These are phyloP conservation scores for Laodelphax striatellus DNA, from an alignment of 1,140 invertebrate species.

Conservation along the genomic window DNA sequence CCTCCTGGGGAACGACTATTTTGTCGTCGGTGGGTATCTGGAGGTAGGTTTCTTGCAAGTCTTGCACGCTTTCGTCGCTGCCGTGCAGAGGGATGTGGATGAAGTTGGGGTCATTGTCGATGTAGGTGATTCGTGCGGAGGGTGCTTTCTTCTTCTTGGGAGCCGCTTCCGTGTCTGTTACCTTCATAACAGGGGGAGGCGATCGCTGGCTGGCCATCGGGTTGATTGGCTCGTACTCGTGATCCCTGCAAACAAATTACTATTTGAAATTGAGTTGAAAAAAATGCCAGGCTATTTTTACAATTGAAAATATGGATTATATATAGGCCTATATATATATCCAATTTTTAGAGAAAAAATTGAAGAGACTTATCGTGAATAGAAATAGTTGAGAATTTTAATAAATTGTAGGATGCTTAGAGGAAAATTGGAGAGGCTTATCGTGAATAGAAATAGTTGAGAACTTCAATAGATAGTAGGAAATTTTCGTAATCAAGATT, in stretches of 20 bases:
- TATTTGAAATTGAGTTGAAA: neutral
- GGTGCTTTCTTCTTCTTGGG: constrained; percentile 4
- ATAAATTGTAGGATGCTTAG: too few relatives aligned
- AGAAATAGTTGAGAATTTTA: too few relatives aligned
- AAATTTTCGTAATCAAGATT: too few relatives aligned
- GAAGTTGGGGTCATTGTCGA: constrained; percentile 4
- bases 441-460: too few relatives aligned
- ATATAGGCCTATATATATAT: too few relatives aligned
- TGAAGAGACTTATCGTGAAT: too few relatives aligned
- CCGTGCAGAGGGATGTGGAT: neutral
- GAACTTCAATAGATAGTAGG: too few relatives aligned
- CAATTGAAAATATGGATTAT: too few relatives aligned
- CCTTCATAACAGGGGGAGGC: constrained; percentile 18
- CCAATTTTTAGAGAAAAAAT: too few relatives aligned
- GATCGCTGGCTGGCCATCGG: constrained; percentile 19
- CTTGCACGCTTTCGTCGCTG: neutral
- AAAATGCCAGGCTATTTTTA: too few relatives aligned
- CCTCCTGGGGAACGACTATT: constrained; percentile 10
- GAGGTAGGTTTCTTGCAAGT: constrained; percentile 7
- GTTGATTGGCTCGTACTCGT: constrained; percentile 73
- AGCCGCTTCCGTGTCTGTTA: constrained; percentile 2
- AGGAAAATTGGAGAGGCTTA: too few relatives aligned
- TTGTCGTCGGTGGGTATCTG: constrained; percentile 19
- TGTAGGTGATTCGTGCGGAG: constrained; percentile 6
- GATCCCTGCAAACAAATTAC: constrained; percentile 48